A percentile compares a stretch with the other conserved stretches of the same genome.
Evolutionary conservation across 2,113 vertebrate genomes (phyloP).

Genomic region (Toxotes chatareus): DNA sequence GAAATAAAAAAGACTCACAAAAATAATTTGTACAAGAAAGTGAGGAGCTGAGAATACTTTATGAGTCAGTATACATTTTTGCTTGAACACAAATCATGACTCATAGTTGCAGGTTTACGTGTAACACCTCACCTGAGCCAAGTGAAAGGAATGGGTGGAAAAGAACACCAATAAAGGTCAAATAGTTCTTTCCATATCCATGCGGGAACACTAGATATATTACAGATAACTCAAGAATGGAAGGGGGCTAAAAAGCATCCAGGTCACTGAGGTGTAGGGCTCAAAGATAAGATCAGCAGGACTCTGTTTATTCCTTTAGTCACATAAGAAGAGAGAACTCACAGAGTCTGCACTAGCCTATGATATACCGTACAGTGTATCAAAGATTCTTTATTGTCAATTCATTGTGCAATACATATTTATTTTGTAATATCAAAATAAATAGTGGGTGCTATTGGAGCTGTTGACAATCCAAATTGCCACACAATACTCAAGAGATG

Average conservation of each 20-base stretch:
- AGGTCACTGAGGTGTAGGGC: neutral
- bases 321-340: neutral
- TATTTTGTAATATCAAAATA: too few species aligned
- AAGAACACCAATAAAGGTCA: neutral
- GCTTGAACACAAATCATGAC: neutral
- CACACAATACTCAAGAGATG: neutral
- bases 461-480: neutral
- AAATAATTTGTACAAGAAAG: neutral
- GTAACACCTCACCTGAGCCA: neutral
- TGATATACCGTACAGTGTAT: neutral
- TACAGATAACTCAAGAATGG: conserved; percentile 8
- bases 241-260: neutral
- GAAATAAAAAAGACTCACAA: neutral
- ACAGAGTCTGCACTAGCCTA: neutral
- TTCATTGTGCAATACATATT: too few species aligned
- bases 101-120: neutral
- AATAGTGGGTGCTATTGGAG: neutral
- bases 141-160: neutral
- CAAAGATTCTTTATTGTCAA: too few species aligned
- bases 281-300: conserved; percentile 20
- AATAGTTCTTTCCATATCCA: conserved; percentile 3
- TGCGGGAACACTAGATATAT: conserved; percentile 22
- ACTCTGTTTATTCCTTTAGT: neutral
- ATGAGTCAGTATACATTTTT: neutral
- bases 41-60: neutral